phyloP scores from a whole-genome alignment of 2,113 vertebrate species.

The Heterotilapia buettikoferi region DNA sequence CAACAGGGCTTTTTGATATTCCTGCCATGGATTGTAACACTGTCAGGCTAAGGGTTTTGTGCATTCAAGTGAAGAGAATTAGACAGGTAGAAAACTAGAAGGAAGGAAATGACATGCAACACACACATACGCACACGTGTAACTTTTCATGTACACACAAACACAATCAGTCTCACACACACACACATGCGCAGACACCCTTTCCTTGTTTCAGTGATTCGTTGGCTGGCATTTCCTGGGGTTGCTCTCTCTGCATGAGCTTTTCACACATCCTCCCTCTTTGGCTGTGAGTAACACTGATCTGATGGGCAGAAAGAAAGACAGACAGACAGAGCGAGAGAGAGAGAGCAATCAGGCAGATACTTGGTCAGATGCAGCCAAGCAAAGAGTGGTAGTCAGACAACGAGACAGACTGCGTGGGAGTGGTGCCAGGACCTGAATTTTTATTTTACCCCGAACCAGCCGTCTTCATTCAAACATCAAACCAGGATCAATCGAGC shows the following conservation, averaged over 20 bases:
- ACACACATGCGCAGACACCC: neutral
- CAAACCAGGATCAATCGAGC: neutral
- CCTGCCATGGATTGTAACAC: slow-evolving; percentile 9
- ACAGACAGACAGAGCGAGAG: neutral
- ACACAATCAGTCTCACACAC: neutral
- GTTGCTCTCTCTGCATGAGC: slow-evolving; percentile 46
- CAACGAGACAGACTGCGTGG: slow-evolving; percentile 39
- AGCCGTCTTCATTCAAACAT: slow-evolving; percentile 20
- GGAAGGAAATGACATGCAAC: neutral
- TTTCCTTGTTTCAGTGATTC: slow-evolving; percentile 44
- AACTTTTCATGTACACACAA: neutral
- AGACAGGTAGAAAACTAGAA: slow-evolving; percentile 36
- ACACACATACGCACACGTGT: neutral
- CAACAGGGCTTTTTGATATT: slow-evolving; percentile 21
- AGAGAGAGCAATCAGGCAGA: slow-evolving; percentile 38
- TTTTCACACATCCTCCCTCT: slow-evolving; percentile 56
- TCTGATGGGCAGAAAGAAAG: slow-evolving; percentile 28
- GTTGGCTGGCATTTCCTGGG: slow-evolving; percentile 53
- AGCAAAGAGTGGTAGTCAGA: slow-evolving; percentile 41
- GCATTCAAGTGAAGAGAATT: slow-evolving; percentile 25
- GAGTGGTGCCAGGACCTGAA: slow-evolving; percentile 33
- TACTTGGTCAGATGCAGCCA: slow-evolving; percentile 47
- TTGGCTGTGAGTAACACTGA: slow-evolving; percentile 46
- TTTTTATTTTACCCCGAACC: slow-evolving; percentile 37
- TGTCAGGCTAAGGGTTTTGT: slow-evolving; percentile 8